phyloP scores from a whole-genome alignment of 2,888 invertebrate genomes.

The Zeuzera pyrina region DNA sequence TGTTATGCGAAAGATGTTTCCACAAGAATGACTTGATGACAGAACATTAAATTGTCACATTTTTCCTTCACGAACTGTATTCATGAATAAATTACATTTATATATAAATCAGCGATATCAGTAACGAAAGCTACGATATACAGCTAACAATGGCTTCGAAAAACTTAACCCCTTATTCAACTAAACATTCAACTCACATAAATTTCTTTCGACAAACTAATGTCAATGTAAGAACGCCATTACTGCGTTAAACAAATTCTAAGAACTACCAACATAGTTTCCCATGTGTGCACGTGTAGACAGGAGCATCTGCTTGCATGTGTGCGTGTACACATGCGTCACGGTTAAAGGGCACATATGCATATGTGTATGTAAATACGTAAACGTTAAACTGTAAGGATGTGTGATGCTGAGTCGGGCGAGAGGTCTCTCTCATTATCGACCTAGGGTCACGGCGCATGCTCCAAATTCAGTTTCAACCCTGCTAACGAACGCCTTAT shows the following conservation, averaged over 20 bases:
- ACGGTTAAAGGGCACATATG: slow-evolving; percentile 53
- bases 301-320: slow-evolving; percentile 23
- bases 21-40: no score
- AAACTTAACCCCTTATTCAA: slow-evolving; percentile 70
- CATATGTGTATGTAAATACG: slow-evolving; percentile 73
- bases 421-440: slow-evolving; percentile 71
- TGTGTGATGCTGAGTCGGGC: slow-evolving; percentile 68
- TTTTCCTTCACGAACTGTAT: no score
- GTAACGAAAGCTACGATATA: slow-evolving; percentile 13
- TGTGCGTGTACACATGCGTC: slow-evolving; percentile 26
- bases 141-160: slow-evolving; percentile 32
- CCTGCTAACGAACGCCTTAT: slow-evolving; percentile 68
- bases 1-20: no score
- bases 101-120: slow-evolving; percentile 12
- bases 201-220: slow-evolving; percentile 71
- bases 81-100: not conserved
- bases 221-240: slow-evolving; percentile 71
- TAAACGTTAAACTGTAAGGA: slow-evolving; percentile 64
- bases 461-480: slow-evolving; percentile 55
- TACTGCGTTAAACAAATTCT: slow-evolving; percentile 67
- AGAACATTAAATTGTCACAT: no score
- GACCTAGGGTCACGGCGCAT: slow-evolving; percentile 74
- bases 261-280: slow-evolving; percentile 34
- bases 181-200: slow-evolving; percentile 68
- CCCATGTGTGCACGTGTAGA: slow-evolving; percentile 19